A percentile compares a stretch with the other conserved stretches of the same genome.
Conservation (phyloP, 2,113 vertebrate species). For the Epinephelus cyanopodus region DNA sequence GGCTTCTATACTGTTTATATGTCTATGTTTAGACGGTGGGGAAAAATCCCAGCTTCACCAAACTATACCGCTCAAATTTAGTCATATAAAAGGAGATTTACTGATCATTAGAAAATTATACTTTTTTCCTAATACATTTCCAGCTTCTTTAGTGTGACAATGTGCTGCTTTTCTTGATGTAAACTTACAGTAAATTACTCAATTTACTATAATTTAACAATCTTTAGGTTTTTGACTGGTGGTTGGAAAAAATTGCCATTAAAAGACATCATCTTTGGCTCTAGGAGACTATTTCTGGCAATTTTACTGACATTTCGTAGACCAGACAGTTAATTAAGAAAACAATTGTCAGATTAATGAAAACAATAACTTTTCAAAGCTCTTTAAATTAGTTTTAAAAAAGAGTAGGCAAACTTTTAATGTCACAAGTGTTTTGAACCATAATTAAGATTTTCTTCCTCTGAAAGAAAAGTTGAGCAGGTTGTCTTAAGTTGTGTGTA, state of each 20-base stretch:
- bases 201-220: background rate
- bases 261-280: background rate
- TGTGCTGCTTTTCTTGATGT: background rate
- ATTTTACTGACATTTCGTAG: background rate
- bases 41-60: background rate
- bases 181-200: background rate
- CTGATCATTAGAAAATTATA: background rate
- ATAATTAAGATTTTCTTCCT: slow-evolving; percentile 1
- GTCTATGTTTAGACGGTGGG: background rate
- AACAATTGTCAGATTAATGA: background rate
- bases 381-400: background rate
- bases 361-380: background rate
- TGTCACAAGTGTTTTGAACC: background rate
- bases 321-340: background rate
- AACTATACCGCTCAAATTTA: background rate
- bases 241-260: background rate
- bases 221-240: background rate
- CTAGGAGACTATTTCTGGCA: background rate
- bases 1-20: background rate
- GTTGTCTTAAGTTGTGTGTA: background rate
- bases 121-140: no score
- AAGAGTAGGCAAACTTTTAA: background rate
- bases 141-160: background rate
- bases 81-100: background rate
- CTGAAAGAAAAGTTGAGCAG: background rate